Conservation (phyloP, 2,113 vertebrate genomes). For the Himantopus leucocephalus region DNA sequence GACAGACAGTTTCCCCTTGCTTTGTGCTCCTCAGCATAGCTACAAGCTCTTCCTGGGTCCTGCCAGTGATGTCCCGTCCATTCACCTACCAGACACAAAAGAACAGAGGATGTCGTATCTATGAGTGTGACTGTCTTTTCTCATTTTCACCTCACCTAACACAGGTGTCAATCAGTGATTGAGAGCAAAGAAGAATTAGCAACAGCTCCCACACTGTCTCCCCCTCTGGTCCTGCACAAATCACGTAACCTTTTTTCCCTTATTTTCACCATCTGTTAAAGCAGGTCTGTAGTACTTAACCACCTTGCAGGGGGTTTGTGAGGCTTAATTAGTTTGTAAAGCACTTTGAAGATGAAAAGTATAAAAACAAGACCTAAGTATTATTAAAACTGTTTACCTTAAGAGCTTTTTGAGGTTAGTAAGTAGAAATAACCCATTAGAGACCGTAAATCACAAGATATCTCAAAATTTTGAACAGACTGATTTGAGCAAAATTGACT, state of each 20-base stretch:
- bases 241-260: slow-evolving; percentile 23
- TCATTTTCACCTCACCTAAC: not conserved
- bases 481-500: not conserved
- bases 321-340: slow-evolving; percentile 53
- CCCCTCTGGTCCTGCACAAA: not conserved
- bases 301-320: slow-evolving; percentile 28
- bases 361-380: slow-evolving; percentile 15
- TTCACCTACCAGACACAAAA: slow-evolving; percentile 82
- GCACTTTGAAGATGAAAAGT: slow-evolving; percentile 45
- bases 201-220: not conserved
- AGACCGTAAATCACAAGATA: not conserved
- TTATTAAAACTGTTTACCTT: slow-evolving; percentile 46
- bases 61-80: slow-evolving; percentile 85
- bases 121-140: not conserved
- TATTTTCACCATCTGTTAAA: slow-evolving; percentile 33
- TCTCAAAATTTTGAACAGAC: not conserved
- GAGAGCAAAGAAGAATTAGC: not conserved
- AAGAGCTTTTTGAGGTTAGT: slow-evolving; percentile 21
- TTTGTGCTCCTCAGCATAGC: slow-evolving; percentile 92
- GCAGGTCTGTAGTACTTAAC: not conserved
- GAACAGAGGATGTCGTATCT: not conserved
- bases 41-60: slow-evolving; percentile 93
- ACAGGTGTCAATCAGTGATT: not conserved
- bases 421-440: slow-evolving; percentile 10
- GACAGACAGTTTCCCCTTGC: slow-evolving; percentile 87